These are phyloP conservation scores for Poecilia velifera DNA, from an alignment of 2,797 vertebrate species.

Conservation along the genomic window DNA sequence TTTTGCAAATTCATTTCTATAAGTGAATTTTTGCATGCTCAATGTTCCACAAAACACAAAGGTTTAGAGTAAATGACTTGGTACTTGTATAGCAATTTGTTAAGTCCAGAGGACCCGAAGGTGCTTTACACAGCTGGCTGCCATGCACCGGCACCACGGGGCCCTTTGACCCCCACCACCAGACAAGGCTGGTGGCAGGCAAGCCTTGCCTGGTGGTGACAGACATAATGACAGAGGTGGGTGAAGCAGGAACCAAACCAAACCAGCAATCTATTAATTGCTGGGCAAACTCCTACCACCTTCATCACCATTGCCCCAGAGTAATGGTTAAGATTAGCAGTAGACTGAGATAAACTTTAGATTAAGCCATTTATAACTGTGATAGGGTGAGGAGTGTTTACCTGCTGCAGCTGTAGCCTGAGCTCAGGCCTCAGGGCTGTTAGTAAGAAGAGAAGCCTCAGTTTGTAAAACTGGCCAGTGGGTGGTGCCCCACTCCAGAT, in stretches of 20 bases:
- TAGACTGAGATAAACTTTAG: neutral
- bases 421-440: slow-evolving; percentile 80
- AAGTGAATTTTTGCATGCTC: neutral
- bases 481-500: slow-evolving; percentile 13
- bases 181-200: too few species aligned
- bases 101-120: too few species aligned
- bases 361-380: neutral
- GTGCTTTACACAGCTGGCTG: too few species aligned
- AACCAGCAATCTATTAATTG: too few species aligned
- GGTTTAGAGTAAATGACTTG: neutral
- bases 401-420: slow-evolving; percentile 72
- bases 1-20: neutral
- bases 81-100: too few species aligned
- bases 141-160: too few species aligned
- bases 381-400: neutral
- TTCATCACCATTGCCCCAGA: too few species aligned
- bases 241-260: too few species aligned
- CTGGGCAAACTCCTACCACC: too few species aligned
- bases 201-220: too few species aligned
- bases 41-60: neutral
- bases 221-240: too few species aligned
- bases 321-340: neutral
- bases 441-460: slow-evolving; percentile 79
- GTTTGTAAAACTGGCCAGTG: slow-evolving; percentile 75
- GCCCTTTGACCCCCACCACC: too few species aligned